Conservation (phyloP, 2,888 invertebrate genomes). For the Drosophila affinis region DNA sequence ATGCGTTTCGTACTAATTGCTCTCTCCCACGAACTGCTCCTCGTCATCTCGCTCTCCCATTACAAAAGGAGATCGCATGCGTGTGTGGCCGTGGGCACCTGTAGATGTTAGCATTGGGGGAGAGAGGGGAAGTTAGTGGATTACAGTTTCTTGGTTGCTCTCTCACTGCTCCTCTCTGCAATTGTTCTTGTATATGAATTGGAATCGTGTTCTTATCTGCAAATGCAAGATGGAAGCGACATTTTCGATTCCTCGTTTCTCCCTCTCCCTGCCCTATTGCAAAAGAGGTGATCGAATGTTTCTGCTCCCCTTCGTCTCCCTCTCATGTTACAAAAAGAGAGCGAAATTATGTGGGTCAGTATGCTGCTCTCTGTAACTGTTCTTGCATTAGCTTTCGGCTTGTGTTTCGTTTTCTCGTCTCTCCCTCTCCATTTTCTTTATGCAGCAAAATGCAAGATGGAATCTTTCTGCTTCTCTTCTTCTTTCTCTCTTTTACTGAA, state of each 20-base stretch:
- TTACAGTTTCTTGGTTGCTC: background rate
- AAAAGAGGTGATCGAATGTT: background rate
- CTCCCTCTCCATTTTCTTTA: background rate
- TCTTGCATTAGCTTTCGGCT: too few relatives aligned
- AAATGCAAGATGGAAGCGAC: background rate
- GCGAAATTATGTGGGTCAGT: background rate
- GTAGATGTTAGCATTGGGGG: background rate
- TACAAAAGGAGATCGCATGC: background rate
- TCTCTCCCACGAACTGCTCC: background rate
- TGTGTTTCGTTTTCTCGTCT: background rate
- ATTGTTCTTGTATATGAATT: background rate
- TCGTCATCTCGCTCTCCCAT: background rate
- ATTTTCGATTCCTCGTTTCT: background rate
- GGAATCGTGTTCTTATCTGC: background rate
- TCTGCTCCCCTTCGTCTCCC: background rate
- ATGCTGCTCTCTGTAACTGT: too few relatives aligned
- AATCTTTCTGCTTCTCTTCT: too few relatives aligned
- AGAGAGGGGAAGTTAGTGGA: background rate
- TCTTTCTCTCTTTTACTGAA: too few relatives aligned
- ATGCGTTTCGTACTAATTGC: background rate
- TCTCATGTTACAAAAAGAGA: background rate
- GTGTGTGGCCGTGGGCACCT: background rate
- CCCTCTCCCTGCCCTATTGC: background rate
- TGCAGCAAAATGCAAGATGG: too few relatives aligned
- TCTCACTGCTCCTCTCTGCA: background rate